Conservation (phyloP, 1,140 invertebrate genomes). For the Papilio aristodemus region DNA sequence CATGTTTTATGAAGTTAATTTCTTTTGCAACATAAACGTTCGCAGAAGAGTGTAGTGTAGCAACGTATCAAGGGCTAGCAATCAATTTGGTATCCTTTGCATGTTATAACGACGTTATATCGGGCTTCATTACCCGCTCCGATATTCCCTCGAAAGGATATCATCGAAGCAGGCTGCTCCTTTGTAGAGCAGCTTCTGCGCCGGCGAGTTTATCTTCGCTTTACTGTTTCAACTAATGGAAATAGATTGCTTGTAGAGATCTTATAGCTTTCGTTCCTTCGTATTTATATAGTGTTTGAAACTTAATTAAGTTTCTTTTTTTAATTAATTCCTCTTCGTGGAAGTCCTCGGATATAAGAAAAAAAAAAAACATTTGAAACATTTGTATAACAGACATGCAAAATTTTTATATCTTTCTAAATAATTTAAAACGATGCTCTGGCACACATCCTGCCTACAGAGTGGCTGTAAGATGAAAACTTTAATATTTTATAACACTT, state of each 20-base stretch:
- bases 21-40: background rate
- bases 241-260: background rate
- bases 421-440: no score
- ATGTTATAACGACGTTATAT: slow-evolving; percentile 17
- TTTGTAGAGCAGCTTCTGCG: background rate
- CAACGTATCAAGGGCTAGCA: slow-evolving; percentile 15
- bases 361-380: no score
- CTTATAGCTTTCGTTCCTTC: no score
- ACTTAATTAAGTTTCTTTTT: no score
- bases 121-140: slow-evolving; percentile 11
- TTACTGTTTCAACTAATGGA: background rate
- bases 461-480: no score
- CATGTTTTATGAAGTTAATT: background rate
- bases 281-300: no score
- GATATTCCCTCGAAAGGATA: slow-evolving; percentile 21
- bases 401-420: no score
- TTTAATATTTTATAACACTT: no score
- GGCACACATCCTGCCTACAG: no score
- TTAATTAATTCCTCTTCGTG: no score
- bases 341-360: no score
- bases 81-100: slow-evolving; percentile 28
- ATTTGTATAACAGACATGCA: no score
- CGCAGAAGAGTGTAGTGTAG: background rate
- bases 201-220: slow-evolving; percentile 6
- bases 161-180: background rate